Conservation (phyloP, 2,113 vertebrate genomes). For the Gracilinanus agilis region DNA sequence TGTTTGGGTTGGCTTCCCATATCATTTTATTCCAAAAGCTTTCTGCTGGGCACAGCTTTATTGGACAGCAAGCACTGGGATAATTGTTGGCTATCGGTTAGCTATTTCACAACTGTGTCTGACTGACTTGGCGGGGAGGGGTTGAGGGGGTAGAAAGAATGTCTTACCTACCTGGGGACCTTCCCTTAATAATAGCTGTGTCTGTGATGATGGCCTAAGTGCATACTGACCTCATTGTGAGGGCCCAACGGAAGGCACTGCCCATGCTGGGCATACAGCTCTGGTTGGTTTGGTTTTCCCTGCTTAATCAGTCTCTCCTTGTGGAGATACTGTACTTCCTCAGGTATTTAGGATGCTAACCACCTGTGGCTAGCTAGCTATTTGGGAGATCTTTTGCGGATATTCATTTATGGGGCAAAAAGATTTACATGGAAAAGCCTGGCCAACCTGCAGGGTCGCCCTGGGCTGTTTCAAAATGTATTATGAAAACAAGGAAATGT, state of each 20-base stretch:
- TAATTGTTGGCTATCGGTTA: constrained; percentile 59
- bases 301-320: constrained; percentile 22
- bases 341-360: constrained; percentile 34
- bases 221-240: constrained; percentile 27
- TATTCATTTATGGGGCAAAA: constrained; percentile 38
- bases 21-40: constrained; percentile 56
- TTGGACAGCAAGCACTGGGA: constrained; percentile 56
- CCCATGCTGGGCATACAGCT: constrained; percentile 44
- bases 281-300: constrained; percentile 43
- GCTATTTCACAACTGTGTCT: constrained; percentile 71
- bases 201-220: constrained; percentile 51
- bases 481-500: constrained; percentile 17
- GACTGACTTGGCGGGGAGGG: constrained; percentile 59
- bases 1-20: constrained; percentile 54
- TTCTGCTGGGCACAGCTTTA: constrained; percentile 62
- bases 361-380: background rate
- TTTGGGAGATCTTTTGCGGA: background rate
- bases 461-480: constrained; percentile 34
- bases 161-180: constrained; percentile 65
- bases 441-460: constrained; percentile 35
- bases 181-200: constrained; percentile 51
- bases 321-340: constrained; percentile 9
- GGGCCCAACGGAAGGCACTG: constrained; percentile 42
- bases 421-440: constrained; percentile 56
- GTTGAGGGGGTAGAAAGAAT: constrained; percentile 63